Evolutionary conservation across 2,888 invertebrate species (phyloP).

Genomic region (Ennomos erosarius): DNA sequence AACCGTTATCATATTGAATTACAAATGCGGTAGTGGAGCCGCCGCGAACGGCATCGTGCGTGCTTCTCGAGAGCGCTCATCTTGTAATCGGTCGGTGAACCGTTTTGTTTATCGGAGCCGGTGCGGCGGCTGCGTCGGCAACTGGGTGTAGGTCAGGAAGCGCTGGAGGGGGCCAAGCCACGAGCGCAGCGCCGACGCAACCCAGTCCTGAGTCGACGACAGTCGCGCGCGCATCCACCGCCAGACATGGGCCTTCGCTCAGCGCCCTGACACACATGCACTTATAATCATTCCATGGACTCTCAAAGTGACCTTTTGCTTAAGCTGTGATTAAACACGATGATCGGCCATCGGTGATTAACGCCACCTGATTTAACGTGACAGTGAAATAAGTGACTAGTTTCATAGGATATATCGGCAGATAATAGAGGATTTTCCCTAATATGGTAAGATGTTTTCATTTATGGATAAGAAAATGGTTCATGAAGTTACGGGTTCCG

Average conservation of each 20-base stretch:
- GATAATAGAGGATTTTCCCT: slow-evolving; percentile 47
- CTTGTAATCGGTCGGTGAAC: slow-evolving; percentile 82
- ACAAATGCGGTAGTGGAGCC: slow-evolving; percentile 68
- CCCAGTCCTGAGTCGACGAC: slow-evolving; percentile 68
- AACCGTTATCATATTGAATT: slow-evolving; percentile 81
- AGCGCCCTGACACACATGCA: slow-evolving; percentile 54
- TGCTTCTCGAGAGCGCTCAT: slow-evolving; percentile 58
- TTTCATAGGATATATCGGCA: slow-evolving; percentile 61
- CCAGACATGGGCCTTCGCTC: slow-evolving; percentile 64
- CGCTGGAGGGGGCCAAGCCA: slow-evolving; percentile 62
- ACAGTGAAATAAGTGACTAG: slow-evolving; percentile 70
- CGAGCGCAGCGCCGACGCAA: slow-evolving; percentile 48
- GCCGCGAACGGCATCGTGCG: slow-evolving; percentile 55
- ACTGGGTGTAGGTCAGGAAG: slow-evolving; percentile 78
- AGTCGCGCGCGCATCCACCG: slow-evolving; percentile 68
- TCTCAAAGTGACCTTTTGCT: slow-evolving; percentile 72
- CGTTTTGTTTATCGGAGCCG: slow-evolving; percentile 80
- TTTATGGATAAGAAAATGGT: slow-evolving; percentile 11
- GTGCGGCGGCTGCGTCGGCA: slow-evolving; percentile 61
- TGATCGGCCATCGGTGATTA: slow-evolving; percentile 67
- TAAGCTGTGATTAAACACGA: slow-evolving; percentile 65
- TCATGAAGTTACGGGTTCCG: slow-evolving; percentile 24
- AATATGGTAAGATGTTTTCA: slow-evolving; percentile 64
- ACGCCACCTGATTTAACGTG: slow-evolving; percentile 54
- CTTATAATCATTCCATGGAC: slow-evolving; percentile 37